Evolutionary conservation across 1,140 invertebrate genomes (phyloP), one percentile per base, ranked within the genome.

Genomic region (Drosophila bipectinata): DNA sequence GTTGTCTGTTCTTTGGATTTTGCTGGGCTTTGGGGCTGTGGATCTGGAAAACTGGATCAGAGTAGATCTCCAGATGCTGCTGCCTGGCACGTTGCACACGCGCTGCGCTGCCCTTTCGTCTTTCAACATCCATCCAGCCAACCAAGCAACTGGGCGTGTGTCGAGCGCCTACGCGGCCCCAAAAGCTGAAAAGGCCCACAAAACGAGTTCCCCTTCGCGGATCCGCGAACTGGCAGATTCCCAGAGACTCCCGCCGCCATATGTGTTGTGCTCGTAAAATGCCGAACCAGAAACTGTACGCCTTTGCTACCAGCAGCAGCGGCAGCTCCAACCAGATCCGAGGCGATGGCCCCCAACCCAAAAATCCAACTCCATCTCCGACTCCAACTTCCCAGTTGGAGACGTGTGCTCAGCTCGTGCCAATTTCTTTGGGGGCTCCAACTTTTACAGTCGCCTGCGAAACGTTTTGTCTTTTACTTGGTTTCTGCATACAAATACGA

Each of bases 371-470:
- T 15, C 48, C 57, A 47, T 9, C 60, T 61, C 28, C 47, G 12
- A 5, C 48, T 45, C 30, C 61, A 52, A 60, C 7, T 34, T 60
- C 68, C 64, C 47, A 49, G 45, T 57, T 30, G 9, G 47, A 54
- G 82, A 84, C 82, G 83, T 88, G 83, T 88, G 83, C 83, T 54
- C 76, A 76, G 83, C 83, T 88, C 83, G 83, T 88, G 83, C 83
- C 83, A 88, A 88, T 87, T 69, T 88, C 82, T 85, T 76, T 54
- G 75, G 66, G 53, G 59, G 26, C 44, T 55, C 54, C 52, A 63
- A 61, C 64, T 81, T 81, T 81, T 63, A 49, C 72, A 72, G 72
- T 77, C 79, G 77, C 64, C 54, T 67, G 78, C 66, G 75, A 83
- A 61, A 60, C 79, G 76, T 85, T 79, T 76, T 85, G 76, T 76